These are phyloP conservation scores for Prionailurus bengalensis DNA, from an alignment of 2,113 vertebrate species.

Conservation along the genomic window DNA sequence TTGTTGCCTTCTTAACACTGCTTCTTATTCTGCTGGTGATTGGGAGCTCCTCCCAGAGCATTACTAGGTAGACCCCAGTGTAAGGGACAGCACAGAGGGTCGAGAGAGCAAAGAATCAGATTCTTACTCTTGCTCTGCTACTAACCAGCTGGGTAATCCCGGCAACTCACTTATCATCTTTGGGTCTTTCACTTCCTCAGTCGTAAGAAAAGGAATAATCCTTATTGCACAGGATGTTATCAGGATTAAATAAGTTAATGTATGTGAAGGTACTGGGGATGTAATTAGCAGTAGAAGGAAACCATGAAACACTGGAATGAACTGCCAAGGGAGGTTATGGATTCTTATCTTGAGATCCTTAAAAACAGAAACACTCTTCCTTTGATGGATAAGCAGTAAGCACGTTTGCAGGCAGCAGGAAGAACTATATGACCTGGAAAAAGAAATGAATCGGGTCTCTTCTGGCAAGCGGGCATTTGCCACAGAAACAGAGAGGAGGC, in stretches of 20 bases:
- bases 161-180: neutral
- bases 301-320: slow-evolving; percentile 1
- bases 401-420: slow-evolving; percentile 21
- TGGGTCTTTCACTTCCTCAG: neutral
- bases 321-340: neutral
- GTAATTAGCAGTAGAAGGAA: slow-evolving; percentile 10
- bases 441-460: slow-evolving; percentile 13
- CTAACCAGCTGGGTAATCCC: neutral
- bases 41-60: neutral
- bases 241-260: slow-evolving; percentile 28
- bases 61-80: neutral
- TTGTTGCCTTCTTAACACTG: neutral
- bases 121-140: slow-evolving; percentile 19
- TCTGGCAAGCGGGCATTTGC: slow-evolving; percentile 38
- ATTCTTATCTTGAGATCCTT: slow-evolving; percentile 45
- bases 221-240: neutral
- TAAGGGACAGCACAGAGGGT: neutral
- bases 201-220: slow-evolving; percentile 11
- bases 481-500: slow-evolving; percentile 6
- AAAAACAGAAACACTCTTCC: slow-evolving; percentile 13
- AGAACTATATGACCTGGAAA: neutral
- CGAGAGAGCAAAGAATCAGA: neutral
- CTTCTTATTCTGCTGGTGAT: slow-evolving; percentile 16
- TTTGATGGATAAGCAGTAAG: neutral
- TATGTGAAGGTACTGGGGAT: slow-evolving; percentile 1